Evolutionary conservation across 2,888 invertebrate genomes (phyloP).

Genomic region (Limulus polyphemus): DNA sequence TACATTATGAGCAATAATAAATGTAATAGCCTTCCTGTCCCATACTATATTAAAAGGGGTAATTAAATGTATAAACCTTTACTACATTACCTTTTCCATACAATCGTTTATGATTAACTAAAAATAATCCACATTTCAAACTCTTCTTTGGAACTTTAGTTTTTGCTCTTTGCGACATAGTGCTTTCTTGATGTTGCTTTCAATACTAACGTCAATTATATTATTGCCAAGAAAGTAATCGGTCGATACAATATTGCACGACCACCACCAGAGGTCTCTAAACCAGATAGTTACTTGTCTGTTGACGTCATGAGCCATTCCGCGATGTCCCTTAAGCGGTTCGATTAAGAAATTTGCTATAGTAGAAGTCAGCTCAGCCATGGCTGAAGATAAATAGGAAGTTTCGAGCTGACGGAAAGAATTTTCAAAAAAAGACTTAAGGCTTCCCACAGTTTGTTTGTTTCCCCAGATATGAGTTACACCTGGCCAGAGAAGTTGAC

Average conservation of each 20-base stretch:
- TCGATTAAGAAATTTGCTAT: slow-evolving; percentile 50
- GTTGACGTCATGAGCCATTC: slow-evolving; percentile 54
- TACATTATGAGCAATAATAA: no score
- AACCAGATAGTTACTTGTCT: slow-evolving; percentile 56
- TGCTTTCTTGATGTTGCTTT: slow-evolving; percentile 8
- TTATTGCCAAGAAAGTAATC: slow-evolving; percentile 35
- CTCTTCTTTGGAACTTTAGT: no score
- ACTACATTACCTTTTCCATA: no score
- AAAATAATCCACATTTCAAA: no score
- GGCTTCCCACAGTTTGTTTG: slow-evolving; percentile 43
- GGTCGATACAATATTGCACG: slow-evolving; percentile 42
- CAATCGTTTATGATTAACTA: no score
- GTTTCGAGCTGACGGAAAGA: slow-evolving; percentile 9
- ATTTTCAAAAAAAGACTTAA: slow-evolving; percentile 43
- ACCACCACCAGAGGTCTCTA: slow-evolving; percentile 40
- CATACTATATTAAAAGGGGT: no score
- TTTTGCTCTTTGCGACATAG: no score
- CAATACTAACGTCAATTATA: slow-evolving; percentile 21
- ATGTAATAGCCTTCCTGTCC: no score
- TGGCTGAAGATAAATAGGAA: slow-evolving; percentile 45
- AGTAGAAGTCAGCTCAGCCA: slow-evolving; percentile 60
- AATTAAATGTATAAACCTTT: no score
- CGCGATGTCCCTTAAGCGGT: slow-evolving; percentile 45
- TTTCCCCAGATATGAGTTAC: slow-evolving; percentile 45
- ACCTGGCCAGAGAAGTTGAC: slow-evolving; percentile 11